A percentile compares a stretch with the other conserved stretches of the same genome.
Evolutionary conservation across 2,888 invertebrate genomes (phyloP).

Genomic region (Troides aeacus): DNA sequence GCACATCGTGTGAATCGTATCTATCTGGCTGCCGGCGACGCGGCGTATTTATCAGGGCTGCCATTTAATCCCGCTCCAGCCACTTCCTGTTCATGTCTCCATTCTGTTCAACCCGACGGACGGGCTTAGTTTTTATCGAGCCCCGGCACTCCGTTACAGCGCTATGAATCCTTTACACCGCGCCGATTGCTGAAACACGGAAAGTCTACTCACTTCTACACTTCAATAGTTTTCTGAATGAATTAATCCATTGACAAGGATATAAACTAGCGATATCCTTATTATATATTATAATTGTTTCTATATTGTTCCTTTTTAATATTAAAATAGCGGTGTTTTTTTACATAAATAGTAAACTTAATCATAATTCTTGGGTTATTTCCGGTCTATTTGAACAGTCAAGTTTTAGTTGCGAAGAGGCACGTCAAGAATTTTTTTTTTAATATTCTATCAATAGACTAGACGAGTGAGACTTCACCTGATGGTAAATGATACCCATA

Average conservation of each 20-base stretch:
- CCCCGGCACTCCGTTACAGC: background rate
- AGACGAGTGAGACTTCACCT: too few relatives aligned
- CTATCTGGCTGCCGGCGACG: slow-evolving; percentile 39
- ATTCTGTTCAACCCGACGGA: background rate
- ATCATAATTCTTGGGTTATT: too few relatives aligned
- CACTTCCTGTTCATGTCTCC: slow-evolving; percentile 9
- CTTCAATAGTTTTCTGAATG: background rate
- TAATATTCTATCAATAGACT: too few relatives aligned
- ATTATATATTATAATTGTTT: too few relatives aligned
- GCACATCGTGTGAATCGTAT: slow-evolving; percentile 35
- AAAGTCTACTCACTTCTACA: background rate
- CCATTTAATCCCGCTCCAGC: slow-evolving; percentile 9
- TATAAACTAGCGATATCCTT: too few relatives aligned
- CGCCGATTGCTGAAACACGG: background rate
- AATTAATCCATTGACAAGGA: background rate
- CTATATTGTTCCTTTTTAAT: too few relatives aligned
- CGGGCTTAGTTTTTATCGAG: background rate
- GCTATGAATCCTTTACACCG: background rate
- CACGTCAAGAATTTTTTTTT: too few relatives aligned
- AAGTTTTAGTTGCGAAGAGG: too few relatives aligned
- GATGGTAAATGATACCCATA: too few relatives aligned
- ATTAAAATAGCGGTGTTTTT: too few relatives aligned
- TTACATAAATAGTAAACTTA: too few relatives aligned
- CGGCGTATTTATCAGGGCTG: slow-evolving; percentile 42
- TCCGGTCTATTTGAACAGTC: too few relatives aligned